Evolutionary conservation across 2,888 invertebrate genomes (phyloP), one percentile per base, ranked within the genome.

Genomic region (Podotricha telesiphe): DNA sequence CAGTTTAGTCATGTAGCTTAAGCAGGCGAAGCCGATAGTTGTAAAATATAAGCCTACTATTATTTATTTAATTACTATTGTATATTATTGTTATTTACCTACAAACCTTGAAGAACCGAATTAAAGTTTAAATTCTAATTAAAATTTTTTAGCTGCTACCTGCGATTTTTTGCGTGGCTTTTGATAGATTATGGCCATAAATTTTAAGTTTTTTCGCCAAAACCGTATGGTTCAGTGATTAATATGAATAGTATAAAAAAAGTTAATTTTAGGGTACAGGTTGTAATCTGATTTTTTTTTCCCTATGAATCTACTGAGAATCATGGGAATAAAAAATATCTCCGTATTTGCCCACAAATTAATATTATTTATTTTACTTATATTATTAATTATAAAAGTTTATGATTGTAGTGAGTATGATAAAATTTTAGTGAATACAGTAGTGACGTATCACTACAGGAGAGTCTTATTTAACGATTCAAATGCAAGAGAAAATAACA

Each of bases 221-320:
- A 13, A 11, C 45, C 59, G 45, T 59, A 59, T 59, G 59, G 59
- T 59, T 28, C 45, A 59, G 59, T 59, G 59, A 59, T 59, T 59
- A 59, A 59, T 22, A 59, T 45, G n/a, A 59, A 45, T n/a, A 20
- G 15, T 5, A 22, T 45, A 22, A 59, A 45, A 58, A 28, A 59
- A 10, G 45, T 28, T 28, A 59, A 28, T 28, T 59, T 45, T 59
- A 13, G 45, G 45, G 20, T 45, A 22, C 42, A 59, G 22, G 28
- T 59, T 59, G 22, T 2, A 59, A 59, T 45, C 6, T 10, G n/a
- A 45, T 17, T 20, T 42, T 59, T 40, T 59, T 59, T 59, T 15
- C 15, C 20, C 8, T 58, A 40, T 15, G 20, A 15, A 15, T 40
- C 8, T 40, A 40, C n/a, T 40, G 10, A 53, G n/a, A 17, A 55